Conservation (phyloP, 2,113 vertebrate genomes). For the Cettia cetti region DNA sequence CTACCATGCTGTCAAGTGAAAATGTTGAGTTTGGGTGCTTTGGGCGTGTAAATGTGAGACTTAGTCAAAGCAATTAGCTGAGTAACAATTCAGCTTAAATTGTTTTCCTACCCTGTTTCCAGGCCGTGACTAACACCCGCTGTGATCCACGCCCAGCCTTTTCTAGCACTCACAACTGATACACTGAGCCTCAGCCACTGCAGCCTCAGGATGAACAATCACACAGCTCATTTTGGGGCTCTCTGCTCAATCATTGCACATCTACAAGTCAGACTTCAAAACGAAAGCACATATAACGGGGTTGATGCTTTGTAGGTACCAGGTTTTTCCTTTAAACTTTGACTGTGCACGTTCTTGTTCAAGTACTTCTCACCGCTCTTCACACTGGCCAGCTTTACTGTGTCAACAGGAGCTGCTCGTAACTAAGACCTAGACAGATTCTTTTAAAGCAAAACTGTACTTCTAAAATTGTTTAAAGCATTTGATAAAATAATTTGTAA, state of each 20-base stretch:
- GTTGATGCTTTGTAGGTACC: not conserved
- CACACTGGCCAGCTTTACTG: not conserved
- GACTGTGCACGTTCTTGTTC: fast-evolving
- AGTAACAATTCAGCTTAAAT: not conserved
- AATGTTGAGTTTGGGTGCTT: not conserved
- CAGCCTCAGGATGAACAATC: not conserved
- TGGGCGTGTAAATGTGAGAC: not conserved
- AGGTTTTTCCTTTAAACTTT: not conserved
- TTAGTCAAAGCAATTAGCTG: conserved; percentile 45
- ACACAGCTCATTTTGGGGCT: not conserved
- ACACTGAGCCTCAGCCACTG: not conserved
- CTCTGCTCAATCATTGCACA: not conserved
- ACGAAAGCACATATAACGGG: not conserved
- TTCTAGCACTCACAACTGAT: not conserved
- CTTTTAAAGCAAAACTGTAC: not conserved
- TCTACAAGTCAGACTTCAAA: not conserved
- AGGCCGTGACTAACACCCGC: conserved; percentile 4
- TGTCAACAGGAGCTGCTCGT: not conserved
- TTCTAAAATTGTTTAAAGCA: not conserved
- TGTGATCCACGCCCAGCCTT: conserved; percentile 23
- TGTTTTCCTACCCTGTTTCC: conserved; percentile 16
- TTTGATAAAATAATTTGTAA: not conserved
- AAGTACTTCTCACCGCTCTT: not conserved
- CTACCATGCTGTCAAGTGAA: not conserved
- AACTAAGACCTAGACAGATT: not conserved